Evolutionary conservation across 2,888 invertebrate species (phyloP), one percentile per base, ranked within the genome.

Genomic region (Marasmarcha lunaedactyla): DNA sequence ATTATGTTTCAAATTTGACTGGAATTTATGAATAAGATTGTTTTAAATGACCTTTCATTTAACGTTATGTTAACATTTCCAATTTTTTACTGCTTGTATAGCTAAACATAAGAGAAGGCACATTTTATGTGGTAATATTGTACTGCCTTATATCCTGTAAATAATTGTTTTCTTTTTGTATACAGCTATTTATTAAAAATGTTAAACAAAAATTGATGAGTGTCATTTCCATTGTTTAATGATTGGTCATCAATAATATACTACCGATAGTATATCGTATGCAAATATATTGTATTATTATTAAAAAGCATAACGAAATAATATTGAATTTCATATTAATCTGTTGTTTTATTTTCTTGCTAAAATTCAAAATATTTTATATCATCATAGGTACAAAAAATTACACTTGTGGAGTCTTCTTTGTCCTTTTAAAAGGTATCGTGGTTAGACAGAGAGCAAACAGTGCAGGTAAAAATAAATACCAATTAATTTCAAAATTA

Each of bases 111-210:
- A 78, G 76, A 68, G 55, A 48, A 73, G 79, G 78, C 76, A 71
- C 73, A 69, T 63, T 71, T 73, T 77, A 79, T 74, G 77, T 76
- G 78, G 78, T 83, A 73, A 34, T 20, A 73, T 69, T 69, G 59
- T 78, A 78, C 74, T 81, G 81, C 81, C 81, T 81, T 81, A 34
- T 11, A 79, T 64, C 66, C 71, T 84, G 84, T 84, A 84, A 84
- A 84, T 84, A 84, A 83, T 83, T 83, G 84, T 84, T 84, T 70
- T 54, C 46, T 44, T 63, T 74, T 84, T 84, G 79, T 84, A 84
- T 83, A 84, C 84, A 83, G 83, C 84, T 84, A 84, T 84, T 84
- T 84, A 84, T 84, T 84, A 78, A 83, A 79, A 74, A 79, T 74
- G 77, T 79, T 78, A 74, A 77, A 73, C 64, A 68, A 70, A 65